phyloP scores from a whole-genome alignment of 2,113 vertebrate genomes.

The Catharus minimus region DNA sequence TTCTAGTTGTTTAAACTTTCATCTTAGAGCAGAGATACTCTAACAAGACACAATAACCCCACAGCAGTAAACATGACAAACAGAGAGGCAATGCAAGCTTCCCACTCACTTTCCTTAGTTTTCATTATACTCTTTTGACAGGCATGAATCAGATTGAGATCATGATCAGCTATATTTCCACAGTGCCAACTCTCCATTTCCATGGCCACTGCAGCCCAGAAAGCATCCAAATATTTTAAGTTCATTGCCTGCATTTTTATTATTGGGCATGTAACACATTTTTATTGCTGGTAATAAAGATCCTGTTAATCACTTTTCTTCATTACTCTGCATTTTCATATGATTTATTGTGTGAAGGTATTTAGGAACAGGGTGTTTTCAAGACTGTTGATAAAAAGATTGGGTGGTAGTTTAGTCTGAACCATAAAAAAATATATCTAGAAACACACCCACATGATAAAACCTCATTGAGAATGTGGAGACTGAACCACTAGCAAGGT shows the following conservation, averaged over 20 bases:
- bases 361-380: not conserved
- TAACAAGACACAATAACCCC: not conserved
- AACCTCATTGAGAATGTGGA: not conserved
- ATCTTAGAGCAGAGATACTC: not conserved
- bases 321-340: not conserved
- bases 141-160: not conserved
- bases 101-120: not conserved
- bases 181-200: not conserved
- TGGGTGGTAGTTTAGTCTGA: not conserved
- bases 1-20: not conserved
- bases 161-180: not conserved
- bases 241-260: not conserved
- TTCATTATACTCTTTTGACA: not conserved
- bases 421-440: not conserved
- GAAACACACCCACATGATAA: not conserved
- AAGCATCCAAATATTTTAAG: not conserved
- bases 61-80: not conserved
- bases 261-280: not conserved
- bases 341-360: not conserved
- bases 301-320: not conserved
- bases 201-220: not conserved
- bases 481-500: not conserved
- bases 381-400: not conserved
- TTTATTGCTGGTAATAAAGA: not conserved
- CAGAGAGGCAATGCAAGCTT: not conserved